phyloP scores from a whole-genome alignment of 2,113 vertebrate species.

The Taxidea taxus region DNA sequence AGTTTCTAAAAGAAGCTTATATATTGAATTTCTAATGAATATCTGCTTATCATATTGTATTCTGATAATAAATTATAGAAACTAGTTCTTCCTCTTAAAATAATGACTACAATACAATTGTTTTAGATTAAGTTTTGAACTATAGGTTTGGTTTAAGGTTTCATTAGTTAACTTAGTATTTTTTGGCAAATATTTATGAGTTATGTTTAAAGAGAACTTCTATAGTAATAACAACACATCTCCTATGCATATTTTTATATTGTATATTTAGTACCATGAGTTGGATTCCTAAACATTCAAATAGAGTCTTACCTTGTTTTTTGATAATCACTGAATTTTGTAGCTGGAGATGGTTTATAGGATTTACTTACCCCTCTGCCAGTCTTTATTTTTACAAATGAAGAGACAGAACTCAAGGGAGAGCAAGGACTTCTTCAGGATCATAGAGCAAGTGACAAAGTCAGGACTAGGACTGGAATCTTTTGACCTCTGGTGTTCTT shows the following conservation, averaged over 20 bases:
- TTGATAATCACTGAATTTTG: not conserved
- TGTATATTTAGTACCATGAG: not conserved
- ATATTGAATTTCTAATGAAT: conserved; percentile 34
- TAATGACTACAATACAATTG: not conserved
- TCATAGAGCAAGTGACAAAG: not conserved
- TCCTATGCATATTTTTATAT: not conserved
- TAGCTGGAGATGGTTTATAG: not conserved
- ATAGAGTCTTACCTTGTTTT: not conserved
- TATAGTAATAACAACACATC: not conserved
- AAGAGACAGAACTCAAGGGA: not conserved
- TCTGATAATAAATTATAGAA: conserved; percentile 35
- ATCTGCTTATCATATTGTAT: not conserved
- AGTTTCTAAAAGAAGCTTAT: conserved; percentile 11
- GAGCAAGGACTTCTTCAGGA: not conserved
- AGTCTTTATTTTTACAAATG: not conserved
- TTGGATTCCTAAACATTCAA: not conserved
- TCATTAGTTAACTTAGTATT: not conserved
- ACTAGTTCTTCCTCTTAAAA: conserved; percentile 12
- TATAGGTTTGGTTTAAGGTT: not conserved
- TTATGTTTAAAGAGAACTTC: not conserved
- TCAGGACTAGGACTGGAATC: not conserved
- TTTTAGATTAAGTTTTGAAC: not conserved
- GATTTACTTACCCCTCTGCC: not conserved
- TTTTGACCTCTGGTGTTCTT: not conserved
- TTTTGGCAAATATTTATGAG: not conserved